Percentiles rank a stretch among this genome's conserved stretches.
phyloP scores from a whole-genome alignment of 2,797 vertebrate genomes.

The Diplodus sargus region DNA sequence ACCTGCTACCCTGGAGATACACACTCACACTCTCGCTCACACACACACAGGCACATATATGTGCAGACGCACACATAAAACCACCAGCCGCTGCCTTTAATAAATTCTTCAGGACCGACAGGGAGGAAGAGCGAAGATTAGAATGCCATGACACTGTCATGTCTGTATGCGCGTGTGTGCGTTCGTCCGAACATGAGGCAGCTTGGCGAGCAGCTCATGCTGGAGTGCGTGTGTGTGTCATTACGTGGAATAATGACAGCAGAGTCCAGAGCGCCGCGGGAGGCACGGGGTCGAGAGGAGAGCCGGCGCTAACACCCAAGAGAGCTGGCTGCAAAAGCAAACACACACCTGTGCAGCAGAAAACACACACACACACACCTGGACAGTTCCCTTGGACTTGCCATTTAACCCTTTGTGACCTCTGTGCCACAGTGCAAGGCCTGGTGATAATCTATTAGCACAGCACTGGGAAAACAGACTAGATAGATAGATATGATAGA shows the following conservation, averaged over 20 bases:
- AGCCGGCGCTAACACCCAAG: constrained; percentile 49
- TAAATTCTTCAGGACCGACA: constrained; percentile 62
- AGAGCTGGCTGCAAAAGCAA: constrained; percentile 34
- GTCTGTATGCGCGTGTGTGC: constrained; percentile 46
- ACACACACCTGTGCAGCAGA: constrained; percentile 25
- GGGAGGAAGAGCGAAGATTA: constrained; percentile 33
- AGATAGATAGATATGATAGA: not conserved
- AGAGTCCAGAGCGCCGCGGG: constrained; percentile 78
- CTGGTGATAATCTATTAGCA: constrained; percentile 50
- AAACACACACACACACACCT: constrained; percentile 54
- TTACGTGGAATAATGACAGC: constrained; percentile 87
- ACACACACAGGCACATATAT: constrained; percentile 18
- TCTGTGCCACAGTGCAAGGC: constrained; percentile 30
- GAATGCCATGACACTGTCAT: constrained; percentile 44
- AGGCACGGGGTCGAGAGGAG: constrained; percentile 79
- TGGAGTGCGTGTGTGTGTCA: constrained; percentile 81
- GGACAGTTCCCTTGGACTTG: constrained; percentile 49
- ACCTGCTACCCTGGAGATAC: constrained; percentile 81
- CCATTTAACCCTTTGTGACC: constrained; percentile 64
- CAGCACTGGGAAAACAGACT: constrained; percentile 11
- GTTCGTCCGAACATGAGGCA: constrained; percentile 75
- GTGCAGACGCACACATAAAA: constrained; percentile 30
- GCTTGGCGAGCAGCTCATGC: constrained; percentile 81
- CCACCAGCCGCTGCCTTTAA: constrained; percentile 17
- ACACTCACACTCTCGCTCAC: constrained; percentile 42